Conservation (phyloP, 2,888 invertebrate genomes). For the Oscheius sp. region DNA sequence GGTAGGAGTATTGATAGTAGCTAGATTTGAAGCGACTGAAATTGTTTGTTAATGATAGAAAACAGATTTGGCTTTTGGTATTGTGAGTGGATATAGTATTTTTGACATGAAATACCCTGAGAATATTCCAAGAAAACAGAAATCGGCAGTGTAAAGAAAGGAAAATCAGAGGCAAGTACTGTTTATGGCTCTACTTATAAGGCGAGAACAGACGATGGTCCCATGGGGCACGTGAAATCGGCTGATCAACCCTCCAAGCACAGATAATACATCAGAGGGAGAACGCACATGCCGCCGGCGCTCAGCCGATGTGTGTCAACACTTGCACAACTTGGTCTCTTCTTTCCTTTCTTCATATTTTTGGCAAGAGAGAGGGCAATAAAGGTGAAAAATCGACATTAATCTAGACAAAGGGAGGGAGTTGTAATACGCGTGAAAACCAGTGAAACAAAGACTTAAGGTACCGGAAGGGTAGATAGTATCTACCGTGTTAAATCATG, state of each 20-base stretch:
- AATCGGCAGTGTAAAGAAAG: neutral
- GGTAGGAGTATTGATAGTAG: neutral
- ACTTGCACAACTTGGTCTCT: constrained; percentile 16
- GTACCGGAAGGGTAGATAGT: too few relatives aligned
- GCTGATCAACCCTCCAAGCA: constrained; percentile 27
- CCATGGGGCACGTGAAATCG: constrained; percentile 30
- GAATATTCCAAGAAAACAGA: neutral
- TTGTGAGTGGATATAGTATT: neutral
- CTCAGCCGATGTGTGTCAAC: constrained; percentile 28
- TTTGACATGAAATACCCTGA: too few relatives aligned
- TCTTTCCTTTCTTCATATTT: neutral
- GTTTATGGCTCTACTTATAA: constrained; percentile 7
- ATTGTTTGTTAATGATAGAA: neutral
- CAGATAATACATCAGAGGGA: constrained; percentile 30
- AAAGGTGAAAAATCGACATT: neutral
- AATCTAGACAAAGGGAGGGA: constrained; percentile 1
- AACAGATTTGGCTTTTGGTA: neutral
- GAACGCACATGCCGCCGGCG: constrained; percentile 29
- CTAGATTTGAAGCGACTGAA: neutral
- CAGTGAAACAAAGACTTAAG: constrained; percentile 15
- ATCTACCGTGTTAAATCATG: neutral
- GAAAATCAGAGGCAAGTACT: neutral
- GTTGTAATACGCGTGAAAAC: constrained; percentile 15
- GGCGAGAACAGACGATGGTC: constrained; percentile 22
- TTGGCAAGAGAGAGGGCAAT: neutral